Conservation (phyloP, 2,888 invertebrate genomes). For the Megamerina dolium region DNA sequence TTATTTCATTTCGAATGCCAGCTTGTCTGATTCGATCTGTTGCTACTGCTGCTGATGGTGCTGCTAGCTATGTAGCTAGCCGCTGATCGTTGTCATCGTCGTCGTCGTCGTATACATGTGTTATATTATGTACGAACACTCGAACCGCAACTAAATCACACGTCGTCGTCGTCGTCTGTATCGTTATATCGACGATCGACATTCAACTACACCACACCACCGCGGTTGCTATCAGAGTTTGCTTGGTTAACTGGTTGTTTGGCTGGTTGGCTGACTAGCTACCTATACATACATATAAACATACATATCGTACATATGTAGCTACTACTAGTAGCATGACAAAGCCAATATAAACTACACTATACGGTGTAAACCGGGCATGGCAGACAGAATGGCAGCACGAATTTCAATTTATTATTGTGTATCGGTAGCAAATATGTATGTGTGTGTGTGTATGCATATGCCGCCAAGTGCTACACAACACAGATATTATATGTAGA, state of each 20-base stretch:
- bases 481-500: neutral
- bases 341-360: too few relatives aligned
- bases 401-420: constrained; percentile 28
- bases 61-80: too few relatives aligned
- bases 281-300: neutral
- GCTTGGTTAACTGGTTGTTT: too few relatives aligned
- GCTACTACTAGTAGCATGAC: neutral
- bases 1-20: constrained; percentile 22
- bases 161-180: too few relatives aligned
- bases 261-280: neutral
- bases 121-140: too few relatives aligned
- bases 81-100: too few relatives aligned
- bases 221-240: neutral
- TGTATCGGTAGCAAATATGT: constrained; percentile 19
- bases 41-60: too few relatives aligned
- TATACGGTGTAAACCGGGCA: constrained; percentile 25
- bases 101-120: too few relatives aligned
- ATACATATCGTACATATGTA: neutral
- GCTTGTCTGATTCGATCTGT: constrained; percentile 34
- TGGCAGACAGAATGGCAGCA: constrained; percentile 28
- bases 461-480: neutral
- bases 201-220: neutral
- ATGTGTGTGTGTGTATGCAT: neutral
- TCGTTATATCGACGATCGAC: too few relatives aligned
- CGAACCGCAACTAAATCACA: too few relatives aligned